These are phyloP conservation scores for Rhynchotus rufescens DNA, from an alignment of 2,797 vertebrate species.

Conservation along the genomic window DNA sequence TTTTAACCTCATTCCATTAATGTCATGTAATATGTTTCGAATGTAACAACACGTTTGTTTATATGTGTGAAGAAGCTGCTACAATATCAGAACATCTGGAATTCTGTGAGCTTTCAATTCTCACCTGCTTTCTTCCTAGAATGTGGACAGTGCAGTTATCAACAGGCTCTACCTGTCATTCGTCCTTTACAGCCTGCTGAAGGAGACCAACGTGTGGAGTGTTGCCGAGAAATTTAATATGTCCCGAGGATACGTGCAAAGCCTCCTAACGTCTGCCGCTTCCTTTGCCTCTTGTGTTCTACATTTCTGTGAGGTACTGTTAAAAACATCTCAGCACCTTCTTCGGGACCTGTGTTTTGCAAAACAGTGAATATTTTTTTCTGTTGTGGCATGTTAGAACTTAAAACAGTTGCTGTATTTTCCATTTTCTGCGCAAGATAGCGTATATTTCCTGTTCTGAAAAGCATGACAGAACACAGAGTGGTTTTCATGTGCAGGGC, in stretches of 20 bases:
- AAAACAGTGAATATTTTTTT: background rate
- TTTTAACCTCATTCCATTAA: background rate
- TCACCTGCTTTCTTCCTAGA: conserved; percentile 77
- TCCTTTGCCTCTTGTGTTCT: conserved; percentile 92
- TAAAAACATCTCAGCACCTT: background rate
- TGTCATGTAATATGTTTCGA: background rate
- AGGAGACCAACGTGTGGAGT: conserved; percentile 89
- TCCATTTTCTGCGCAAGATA: background rate
- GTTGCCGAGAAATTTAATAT: conserved; percentile 90
- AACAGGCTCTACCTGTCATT: conserved; percentile 89
- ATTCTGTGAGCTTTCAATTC: background rate
- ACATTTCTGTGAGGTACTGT: conserved; percentile 92
- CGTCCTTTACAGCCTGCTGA: conserved; percentile 88
- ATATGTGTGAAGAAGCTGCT: background rate
- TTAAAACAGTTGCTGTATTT: background rate
- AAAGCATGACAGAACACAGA: background rate
- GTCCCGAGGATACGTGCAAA: conserved; percentile 91
- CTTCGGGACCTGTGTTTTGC: background rate
- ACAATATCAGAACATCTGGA: background rate
- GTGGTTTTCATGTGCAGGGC: too few species aligned
- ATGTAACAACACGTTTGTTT: background rate
- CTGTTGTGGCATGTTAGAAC: background rate
- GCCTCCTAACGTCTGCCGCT: conserved; percentile 88
- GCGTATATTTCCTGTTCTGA: background rate
- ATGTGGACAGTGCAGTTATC: conserved; percentile 79